phyloP scores from a whole-genome alignment of 1,140 invertebrate genomes.

The Caenorhabditis inopinata region DNA sequence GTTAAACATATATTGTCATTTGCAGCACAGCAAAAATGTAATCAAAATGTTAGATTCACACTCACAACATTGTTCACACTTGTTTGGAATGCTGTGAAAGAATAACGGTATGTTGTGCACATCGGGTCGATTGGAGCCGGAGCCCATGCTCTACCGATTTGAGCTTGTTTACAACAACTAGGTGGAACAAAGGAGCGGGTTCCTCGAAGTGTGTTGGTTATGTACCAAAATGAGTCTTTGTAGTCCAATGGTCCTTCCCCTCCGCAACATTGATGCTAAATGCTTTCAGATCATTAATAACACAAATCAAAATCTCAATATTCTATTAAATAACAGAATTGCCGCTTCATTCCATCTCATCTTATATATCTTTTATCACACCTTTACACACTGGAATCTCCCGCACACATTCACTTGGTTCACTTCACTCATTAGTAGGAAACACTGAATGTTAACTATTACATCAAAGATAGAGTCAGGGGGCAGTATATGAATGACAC shows the following conservation, averaged over 20 bases:
- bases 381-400: background rate
- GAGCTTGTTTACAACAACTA: slow-evolving; percentile 63
- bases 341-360: too few relatives aligned
- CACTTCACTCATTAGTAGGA: slow-evolving; percentile 8
- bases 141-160: slow-evolving; percentile 60
- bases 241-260: slow-evolving; percentile 59
- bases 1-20: background rate
- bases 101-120: slow-evolving; percentile 63
- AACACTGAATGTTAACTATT: background rate
- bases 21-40: background rate
- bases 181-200: slow-evolving; percentile 60
- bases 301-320: background rate
- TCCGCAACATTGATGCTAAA: slow-evolving; percentile 65
- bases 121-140: slow-evolving; percentile 59
- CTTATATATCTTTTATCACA: background rate
- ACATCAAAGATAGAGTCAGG: background rate
- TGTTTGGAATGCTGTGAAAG: slow-evolving; percentile 55
- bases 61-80: slow-evolving; percentile 50
- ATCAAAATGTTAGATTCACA: background rate
- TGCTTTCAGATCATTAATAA: background rate
- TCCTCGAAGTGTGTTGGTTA: slow-evolving; percentile 63
- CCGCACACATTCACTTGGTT: background rate
- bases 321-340: too few relatives aligned
- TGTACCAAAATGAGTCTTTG: slow-evolving; percentile 62
- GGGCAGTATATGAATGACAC: background rate